Percentiles rank a stretch among this genome's conserved stretches.
Conservation (phyloP, 2,113 vertebrate genomes). For the Spea multiplicata region DNA sequence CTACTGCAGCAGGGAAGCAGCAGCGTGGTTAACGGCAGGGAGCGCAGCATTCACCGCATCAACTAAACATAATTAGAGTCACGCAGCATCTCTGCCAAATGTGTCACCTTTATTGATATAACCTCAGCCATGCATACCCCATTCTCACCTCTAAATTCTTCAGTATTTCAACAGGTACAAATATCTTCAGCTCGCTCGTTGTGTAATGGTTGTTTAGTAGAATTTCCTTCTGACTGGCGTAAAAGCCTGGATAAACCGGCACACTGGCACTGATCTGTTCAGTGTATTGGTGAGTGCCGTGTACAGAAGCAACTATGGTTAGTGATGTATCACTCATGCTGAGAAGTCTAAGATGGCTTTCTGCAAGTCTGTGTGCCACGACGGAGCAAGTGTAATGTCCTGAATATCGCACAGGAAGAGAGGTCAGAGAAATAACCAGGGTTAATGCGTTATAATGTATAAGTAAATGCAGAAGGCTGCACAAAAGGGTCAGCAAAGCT, state of each 20-base stretch:
- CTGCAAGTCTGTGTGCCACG: slow-evolving; percentile 70
- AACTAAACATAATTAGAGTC: no score
- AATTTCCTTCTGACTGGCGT: slow-evolving; percentile 78
- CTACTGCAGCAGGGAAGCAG: no score
- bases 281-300: slow-evolving; percentile 52
- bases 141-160: slow-evolving; percentile 76
- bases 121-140: neutral
- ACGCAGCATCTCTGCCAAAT: no score
- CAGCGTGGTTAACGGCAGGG: no score
- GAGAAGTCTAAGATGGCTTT: slow-evolving; percentile 75
- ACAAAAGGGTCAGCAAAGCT: no score
- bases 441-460: no score
- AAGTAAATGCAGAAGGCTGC: no score
- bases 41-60: no score
- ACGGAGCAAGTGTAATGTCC: slow-evolving; percentile 83
- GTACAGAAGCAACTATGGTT: slow-evolving; percentile 69
- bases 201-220: slow-evolving; percentile 76
- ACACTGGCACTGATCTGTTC: slow-evolving; percentile 68
- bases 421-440: no score
- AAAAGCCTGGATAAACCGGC: slow-evolving; percentile 80
- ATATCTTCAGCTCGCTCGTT: slow-evolving; percentile 78
- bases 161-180: slow-evolving; percentile 71
- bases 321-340: slow-evolving; percentile 70
- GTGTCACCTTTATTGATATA: no score
- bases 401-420: slow-evolving; percentile 50